Evolutionary conservation across 2,888 invertebrate genomes (phyloP), one percentile per base, ranked within the genome.

Genomic region (Dioctria linearis): DNA sequence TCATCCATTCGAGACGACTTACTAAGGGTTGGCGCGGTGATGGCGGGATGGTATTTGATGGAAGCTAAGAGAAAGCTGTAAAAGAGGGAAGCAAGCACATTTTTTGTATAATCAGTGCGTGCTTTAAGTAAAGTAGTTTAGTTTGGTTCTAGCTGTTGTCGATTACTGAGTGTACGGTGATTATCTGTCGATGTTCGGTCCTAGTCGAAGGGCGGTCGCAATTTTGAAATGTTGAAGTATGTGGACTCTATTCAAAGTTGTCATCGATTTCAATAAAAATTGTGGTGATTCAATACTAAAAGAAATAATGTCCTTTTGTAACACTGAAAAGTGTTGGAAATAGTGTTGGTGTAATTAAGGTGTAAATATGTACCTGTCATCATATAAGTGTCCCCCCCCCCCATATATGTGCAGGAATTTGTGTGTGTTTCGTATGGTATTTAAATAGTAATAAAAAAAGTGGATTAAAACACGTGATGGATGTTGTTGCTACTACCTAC

Each of bases 41-140:
- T 25, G 25, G 2, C 25, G 43, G 40, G n/a, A 49, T 40, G 25
- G 43, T 46, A 25, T 37, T 61, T 76, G 61, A 25, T 43, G 6
- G 63, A 63, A 76, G 76, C 63, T 76, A 76, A 76, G 76, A 76
- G 76, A 76, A 66, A 76, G 46, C 63, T 61, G 61, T 63, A 51
- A 63, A 76, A 63, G 63, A 76, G 76, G 76, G 63, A 76, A 39
- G 76, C 76, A 76, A 76, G 63, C 63, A 76, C 63, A 76, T 78
- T 67, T 78, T 78, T 66, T 85, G 86, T 86, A 87, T 88, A 88
- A 87, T 88, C 88, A 87, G 87, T 86, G 87, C 86, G 86, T 87
- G 85, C 85, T n/a, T n/a, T n/a, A n/a, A n/a, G 85, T 85, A 87
- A 88, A 87, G 88, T 87, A 86, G 88, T 88, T 87, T 87, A 88